Conservation (phyloP, 1,140 invertebrate species). For the Brachionus plicatilis region DNA sequence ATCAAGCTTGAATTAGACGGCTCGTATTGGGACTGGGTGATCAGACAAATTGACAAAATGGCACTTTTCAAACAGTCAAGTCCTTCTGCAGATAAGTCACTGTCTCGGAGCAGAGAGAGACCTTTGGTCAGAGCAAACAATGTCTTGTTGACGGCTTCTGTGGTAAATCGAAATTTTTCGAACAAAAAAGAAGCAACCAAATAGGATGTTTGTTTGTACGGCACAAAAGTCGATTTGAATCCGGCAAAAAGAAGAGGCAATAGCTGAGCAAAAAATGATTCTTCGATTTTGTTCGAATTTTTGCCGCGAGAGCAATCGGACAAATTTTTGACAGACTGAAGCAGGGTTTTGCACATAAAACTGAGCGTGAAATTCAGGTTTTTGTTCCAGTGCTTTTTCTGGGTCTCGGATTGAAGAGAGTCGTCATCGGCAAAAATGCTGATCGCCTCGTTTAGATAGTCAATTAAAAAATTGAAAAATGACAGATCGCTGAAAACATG, state of each 20-base stretch:
- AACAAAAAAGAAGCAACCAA: slow-evolving; percentile 18
- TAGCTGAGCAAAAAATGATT: slow-evolving; percentile 32
- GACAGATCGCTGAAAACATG: not conserved
- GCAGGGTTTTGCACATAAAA: not conserved
- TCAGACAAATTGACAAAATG: slow-evolving; percentile 8
- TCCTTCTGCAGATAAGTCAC: not conserved
- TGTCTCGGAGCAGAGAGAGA: not conserved
- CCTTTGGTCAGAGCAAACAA: not conserved
- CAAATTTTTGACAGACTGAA: slow-evolving; percentile 31
- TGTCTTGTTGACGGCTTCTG: not conserved
- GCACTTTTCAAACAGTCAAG: slow-evolving; percentile 3
- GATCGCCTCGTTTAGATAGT: not conserved
- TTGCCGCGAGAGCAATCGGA: not conserved
- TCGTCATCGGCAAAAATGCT: not conserved
- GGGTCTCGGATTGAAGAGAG: not conserved
- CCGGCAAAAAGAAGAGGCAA: slow-evolving; percentile 9
- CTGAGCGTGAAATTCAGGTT: not conserved
- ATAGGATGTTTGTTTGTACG: slow-evolving; percentile 29
- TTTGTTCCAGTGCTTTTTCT: not conserved
- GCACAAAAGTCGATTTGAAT: not conserved
- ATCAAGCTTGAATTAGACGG: not conserved
- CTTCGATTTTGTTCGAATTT: slow-evolving; percentile 28
- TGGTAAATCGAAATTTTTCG: slow-evolving; percentile 15
- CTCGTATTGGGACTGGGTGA: not conserved
- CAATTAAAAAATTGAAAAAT: slow-evolving; percentile 32